A percentile compares a stretch with the other conserved stretches of the same genome.
Evolutionary conservation across 2,888 invertebrate genomes (phyloP).

Genomic region (Isotomurus palustris): DNA sequence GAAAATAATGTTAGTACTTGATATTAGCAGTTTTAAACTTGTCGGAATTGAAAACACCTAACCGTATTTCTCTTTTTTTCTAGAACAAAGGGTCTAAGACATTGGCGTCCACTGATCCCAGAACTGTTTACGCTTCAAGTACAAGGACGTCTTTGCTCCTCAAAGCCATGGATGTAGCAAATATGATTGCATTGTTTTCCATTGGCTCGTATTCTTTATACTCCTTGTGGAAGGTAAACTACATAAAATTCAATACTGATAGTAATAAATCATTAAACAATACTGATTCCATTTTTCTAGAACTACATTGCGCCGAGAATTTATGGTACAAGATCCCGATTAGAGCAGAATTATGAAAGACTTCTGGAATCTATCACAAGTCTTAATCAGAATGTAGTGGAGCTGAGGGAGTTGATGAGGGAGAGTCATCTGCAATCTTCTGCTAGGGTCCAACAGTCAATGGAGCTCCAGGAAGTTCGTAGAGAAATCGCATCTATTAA

Average conservation of each 20-base stretch:
- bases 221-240: slow-evolving; percentile 71
- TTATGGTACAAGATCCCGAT: slow-evolving; percentile 57
- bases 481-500: slow-evolving; percentile 68
- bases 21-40: background rate
- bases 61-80: background rate
- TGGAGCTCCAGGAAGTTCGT: slow-evolving; percentile 61
- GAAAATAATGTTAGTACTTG: slow-evolving; percentile 21
- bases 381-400: slow-evolving; percentile 40
- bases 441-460: slow-evolving; percentile 14
- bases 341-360: slow-evolving; percentile 41
- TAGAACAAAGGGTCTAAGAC: slow-evolving; percentile 9
- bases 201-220: slow-evolving; percentile 73
- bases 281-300: slow-evolving; percentile 50
- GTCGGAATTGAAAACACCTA: background rate
- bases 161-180: slow-evolving; percentile 60
- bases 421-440: slow-evolving; percentile 28
- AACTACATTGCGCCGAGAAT: slow-evolving; percentile 62
- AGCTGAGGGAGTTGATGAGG: slow-evolving; percentile 39
- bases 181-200: slow-evolving; percentile 69
- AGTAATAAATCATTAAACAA: background rate
- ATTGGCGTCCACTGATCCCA: background rate
- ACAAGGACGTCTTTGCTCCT: slow-evolving; percentile 47
- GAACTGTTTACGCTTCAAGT: background rate
- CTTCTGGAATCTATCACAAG: slow-evolving; percentile 38
- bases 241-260: background rate